These are phyloP conservation scores for Pipistrellus pipistrellus DNA, from an alignment of 2,797 vertebrate species.

Conservation along the genomic window DNA sequence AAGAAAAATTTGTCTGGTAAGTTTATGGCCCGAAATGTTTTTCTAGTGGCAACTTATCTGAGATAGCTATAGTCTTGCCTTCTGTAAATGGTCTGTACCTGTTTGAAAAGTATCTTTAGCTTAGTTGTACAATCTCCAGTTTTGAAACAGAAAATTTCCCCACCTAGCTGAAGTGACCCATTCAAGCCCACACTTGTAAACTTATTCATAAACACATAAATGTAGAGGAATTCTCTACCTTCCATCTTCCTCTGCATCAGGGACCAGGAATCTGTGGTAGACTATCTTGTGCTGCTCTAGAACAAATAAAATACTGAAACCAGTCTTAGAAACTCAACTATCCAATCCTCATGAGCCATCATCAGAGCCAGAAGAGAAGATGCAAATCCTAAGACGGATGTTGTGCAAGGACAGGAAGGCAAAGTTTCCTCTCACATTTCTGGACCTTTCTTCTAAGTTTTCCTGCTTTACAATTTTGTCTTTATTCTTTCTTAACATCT, in stretches of 20 bases:
- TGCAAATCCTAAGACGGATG: background rate
- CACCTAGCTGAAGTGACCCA: background rate
- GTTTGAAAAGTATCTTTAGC: slow-evolving; percentile 1
- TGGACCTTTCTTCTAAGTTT: background rate
- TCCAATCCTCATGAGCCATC: background rate
- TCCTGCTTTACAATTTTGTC: background rate
- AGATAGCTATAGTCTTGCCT: background rate
- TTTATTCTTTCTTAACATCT: slow-evolving; percentile 19
- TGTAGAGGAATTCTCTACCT: background rate
- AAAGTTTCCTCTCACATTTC: background rate
- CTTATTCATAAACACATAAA: background rate
- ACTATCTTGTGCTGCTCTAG: background rate
- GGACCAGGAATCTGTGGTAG: background rate
- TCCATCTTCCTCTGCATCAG: background rate
- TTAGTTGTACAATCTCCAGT: background rate
- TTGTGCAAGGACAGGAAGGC: background rate
- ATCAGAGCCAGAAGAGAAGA: background rate
- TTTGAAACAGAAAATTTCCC: background rate
- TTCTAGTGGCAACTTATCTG: slow-evolving; percentile 16
- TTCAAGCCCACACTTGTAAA: background rate
- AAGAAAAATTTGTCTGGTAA: background rate
- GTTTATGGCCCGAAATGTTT: background rate
- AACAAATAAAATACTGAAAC: background rate
- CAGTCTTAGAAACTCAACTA: background rate
- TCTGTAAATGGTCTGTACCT: background rate